These are phyloP conservation scores for Radopholus similis DNA, from an alignment of 1,140 invertebrate genomes.

Conservation along the genomic window DNA sequence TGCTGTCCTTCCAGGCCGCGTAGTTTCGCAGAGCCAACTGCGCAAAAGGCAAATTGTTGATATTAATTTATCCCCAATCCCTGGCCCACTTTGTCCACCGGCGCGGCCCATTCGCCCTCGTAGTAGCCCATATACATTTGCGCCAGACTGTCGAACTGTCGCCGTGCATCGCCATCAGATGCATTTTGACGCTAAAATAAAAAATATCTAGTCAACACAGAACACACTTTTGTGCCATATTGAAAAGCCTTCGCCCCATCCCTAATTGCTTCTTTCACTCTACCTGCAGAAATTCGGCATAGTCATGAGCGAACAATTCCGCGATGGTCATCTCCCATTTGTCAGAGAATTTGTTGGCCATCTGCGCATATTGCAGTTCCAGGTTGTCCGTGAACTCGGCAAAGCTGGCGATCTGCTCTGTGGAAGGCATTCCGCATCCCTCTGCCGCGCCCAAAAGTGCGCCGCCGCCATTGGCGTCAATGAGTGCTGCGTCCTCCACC, in stretches of 20 bases:
- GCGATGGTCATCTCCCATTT: conserved; percentile 22
- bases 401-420: conserved; percentile 6
- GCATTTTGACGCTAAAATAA: background rate
- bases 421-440: background rate
- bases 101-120: conserved; percentile 25
- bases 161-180: background rate
- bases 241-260: too few species aligned
- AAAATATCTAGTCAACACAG: background rate
- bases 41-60: conserved; percentile 16
- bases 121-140: conserved; percentile 18
- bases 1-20: conserved; percentile 27
- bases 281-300: conserved; percentile 15
- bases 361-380: conserved; percentile 8
- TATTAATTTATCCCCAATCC: too few species aligned
- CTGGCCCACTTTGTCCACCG: too few species aligned
- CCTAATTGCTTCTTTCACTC: too few species aligned
- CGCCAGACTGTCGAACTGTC: background rate
- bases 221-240: too few species aligned
- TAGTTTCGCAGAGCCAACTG: conserved; percentile 24
- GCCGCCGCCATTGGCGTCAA: background rate
- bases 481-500: conserved; percentile 6
- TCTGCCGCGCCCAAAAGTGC: background rate
- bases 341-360: conserved; percentile 3
- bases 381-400: conserved; percentile 4
- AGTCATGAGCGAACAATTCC: conserved; percentile 14